A percentile compares a stretch with the other conserved stretches of the same genome.
Evolutionary conservation across 2,113 vertebrate species (phyloP).

Genomic region (Colius striatus): DNA sequence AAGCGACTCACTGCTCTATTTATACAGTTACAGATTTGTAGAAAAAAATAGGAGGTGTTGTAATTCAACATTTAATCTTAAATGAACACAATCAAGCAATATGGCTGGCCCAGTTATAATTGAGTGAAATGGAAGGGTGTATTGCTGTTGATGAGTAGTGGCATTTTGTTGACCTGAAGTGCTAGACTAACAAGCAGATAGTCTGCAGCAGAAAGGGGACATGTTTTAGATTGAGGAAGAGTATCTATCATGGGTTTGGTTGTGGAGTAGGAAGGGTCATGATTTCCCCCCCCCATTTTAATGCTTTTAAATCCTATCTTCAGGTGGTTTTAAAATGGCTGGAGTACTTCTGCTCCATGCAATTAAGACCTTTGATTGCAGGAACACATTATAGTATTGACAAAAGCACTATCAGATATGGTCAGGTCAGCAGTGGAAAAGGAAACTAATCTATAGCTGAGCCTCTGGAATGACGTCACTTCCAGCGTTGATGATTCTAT

Average conservation of each 20-base stretch:
- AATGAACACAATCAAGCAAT: accelerated
- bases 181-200: not conserved
- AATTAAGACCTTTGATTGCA: not conserved
- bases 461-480: not conserved
- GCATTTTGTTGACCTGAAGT: not conserved
- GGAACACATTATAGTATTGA: not conserved
- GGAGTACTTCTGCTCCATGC: not conserved
- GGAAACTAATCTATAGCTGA: not conserved
- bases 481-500: not conserved
- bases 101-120: not conserved
- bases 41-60: not conserved
- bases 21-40: not conserved
- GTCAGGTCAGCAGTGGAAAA: not conserved
- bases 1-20: not conserved
- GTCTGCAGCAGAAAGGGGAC: not conserved
- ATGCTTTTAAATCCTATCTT: not conserved
- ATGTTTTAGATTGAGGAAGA: not conserved
- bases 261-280: not conserved
- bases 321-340: not conserved
- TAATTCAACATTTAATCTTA: not conserved
- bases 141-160: not conserved
- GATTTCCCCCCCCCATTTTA: too few species aligned
- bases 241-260: not conserved
- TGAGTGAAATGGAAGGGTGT: not conserved
- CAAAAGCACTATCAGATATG: not conserved